Evolutionary conservation across 2,888 invertebrate species (phyloP), one percentile per base, ranked within the genome.

Genomic region (Yponomeuta plumbellus): DNA sequence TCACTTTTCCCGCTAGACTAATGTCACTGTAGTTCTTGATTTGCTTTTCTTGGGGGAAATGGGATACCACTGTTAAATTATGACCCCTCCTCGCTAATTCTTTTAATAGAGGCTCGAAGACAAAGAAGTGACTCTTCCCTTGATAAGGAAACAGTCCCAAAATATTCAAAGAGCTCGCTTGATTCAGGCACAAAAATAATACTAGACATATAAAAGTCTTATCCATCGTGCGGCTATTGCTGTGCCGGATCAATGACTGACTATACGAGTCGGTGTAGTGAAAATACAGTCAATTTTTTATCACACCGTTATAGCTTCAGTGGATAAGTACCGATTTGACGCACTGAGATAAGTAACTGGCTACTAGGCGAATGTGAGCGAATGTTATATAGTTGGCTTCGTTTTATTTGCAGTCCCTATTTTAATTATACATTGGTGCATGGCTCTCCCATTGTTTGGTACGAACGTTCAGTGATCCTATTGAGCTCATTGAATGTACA

Each of bases 121-220:
- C 93, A 64, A 92, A 91, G 70, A 94, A 95, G 75, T 96, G 96
- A 68, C 95, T 95, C 73, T 92, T 94, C 0, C 94, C 94, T 39
- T 92, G 85, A 72, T 94, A 93, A 0, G 93, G 93, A 71, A 95
- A 94, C 56, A 94, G 74, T 56, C 92, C 94, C 63, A 95, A 81
- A 74, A 95, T 93, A 64, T 91, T 92, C 56, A 69, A 76, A 13
- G 80, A 68, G 8, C 69, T 52, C 66, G 76, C 80, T 71, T 71
- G 69, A 71, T 74, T 71, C n/a, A 74, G 68, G 56, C 68, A 22
- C 40, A 63, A 22, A 44, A 63, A 21, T 63, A 63, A 20, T 1
- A 11, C 22, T 20, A 59, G 11, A 59, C 8, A 52, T 17, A 17
- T 52, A 13, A 17, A 17, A 2, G 22, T 10, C 22, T 5, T n/a